Evolutionary conservation across 1,140 invertebrate genomes (phyloP).

Genomic region (Bicyclus anynana): DNA sequence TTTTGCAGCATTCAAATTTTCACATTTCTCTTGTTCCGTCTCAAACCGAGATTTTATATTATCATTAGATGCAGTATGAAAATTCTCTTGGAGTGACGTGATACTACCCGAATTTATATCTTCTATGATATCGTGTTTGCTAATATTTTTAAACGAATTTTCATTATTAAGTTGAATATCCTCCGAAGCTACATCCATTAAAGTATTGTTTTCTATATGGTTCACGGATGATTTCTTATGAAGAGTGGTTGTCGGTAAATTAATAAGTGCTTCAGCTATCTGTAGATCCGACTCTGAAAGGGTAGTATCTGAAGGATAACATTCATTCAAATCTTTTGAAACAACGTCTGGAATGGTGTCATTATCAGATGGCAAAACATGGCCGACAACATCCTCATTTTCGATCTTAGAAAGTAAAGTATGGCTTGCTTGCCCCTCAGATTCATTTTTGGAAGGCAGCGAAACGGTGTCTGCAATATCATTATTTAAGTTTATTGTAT

Average conservation of each 20-base stretch:
- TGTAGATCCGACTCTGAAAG: conserved; percentile 69
- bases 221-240: conserved; percentile 44
- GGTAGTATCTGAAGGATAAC: conserved; percentile 30
- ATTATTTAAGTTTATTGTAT: no score
- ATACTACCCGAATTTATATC: conserved; percentile 22
- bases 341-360: background rate
- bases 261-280: conserved; percentile 69
- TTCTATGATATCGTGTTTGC: conserved; percentile 19
- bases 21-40: conserved; percentile 68
- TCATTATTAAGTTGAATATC: conserved; percentile 2
- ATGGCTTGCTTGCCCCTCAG: background rate
- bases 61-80: conserved; percentile 33
- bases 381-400: background rate
- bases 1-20: conserved; percentile 71
- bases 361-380: background rate
- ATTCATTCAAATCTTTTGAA: conserved; percentile 5
- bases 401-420: background rate
- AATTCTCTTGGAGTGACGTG: conserved; percentile 17
- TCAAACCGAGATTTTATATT: conserved; percentile 49
- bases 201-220: conserved; percentile 23
- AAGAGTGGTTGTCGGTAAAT: conserved; percentile 61
- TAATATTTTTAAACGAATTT: conserved; percentile 6
- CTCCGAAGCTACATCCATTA: conserved; percentile 19
- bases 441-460: background rate
- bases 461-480: background rate